These are phyloP conservation scores for Chrysolina haemoptera DNA, from an alignment of 2,888 invertebrate genomes.

Conservation along the genomic window DNA sequence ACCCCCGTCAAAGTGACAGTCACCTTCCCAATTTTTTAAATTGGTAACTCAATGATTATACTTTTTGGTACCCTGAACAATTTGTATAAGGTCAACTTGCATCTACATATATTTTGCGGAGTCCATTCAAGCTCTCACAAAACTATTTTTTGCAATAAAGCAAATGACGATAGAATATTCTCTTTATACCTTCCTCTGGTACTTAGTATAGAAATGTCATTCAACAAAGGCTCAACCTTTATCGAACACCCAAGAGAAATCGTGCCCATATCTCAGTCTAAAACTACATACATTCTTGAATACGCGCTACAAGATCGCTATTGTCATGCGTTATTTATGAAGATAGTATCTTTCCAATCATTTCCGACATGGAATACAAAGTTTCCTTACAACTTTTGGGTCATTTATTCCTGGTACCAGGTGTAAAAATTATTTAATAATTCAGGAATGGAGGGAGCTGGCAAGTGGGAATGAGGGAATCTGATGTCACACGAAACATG, in stretches of 20 bases:
- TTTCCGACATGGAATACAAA: neutral
- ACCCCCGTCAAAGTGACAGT: no score
- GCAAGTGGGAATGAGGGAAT: neutral
- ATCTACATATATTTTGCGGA: no score
- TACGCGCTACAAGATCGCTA: neutral
- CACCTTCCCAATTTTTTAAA: no score
- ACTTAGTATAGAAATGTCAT: neutral
- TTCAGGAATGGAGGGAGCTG: neutral
- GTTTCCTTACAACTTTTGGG: neutral
- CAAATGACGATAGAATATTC: no score
- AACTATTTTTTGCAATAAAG: no score
- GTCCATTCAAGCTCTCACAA: no score
- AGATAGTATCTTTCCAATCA: neutral
- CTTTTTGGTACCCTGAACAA: no score
- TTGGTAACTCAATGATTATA: no score
- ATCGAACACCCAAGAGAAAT: neutral
- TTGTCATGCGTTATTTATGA: neutral
- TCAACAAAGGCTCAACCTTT: neutral
- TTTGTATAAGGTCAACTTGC: no score
- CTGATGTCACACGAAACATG: slow-evolving; percentile 1
- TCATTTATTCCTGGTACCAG: neutral
- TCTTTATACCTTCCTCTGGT: neutral
- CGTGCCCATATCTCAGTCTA: neutral
- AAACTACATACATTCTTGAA: slow-evolving; percentile 1
- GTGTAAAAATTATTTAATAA: neutral